phyloP scores from a whole-genome alignment of 2,888 invertebrate genomes.

The Campoplex capitator region DNA sequence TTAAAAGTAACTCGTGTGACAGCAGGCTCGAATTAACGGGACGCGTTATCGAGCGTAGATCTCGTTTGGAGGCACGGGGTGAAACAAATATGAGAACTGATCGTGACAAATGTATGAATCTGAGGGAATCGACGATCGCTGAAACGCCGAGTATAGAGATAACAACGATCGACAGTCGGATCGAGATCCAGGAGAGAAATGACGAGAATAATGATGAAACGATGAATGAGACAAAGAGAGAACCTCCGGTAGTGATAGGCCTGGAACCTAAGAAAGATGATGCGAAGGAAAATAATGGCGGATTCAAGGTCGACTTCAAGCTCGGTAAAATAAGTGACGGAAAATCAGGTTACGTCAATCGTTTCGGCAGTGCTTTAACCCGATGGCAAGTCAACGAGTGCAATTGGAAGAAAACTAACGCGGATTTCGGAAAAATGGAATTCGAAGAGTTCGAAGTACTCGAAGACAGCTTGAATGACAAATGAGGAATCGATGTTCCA shows the following conservation, averaged over 20 bases:
- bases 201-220: slow-evolving; percentile 85
- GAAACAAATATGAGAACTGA: slow-evolving; percentile 47
- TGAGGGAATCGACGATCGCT: slow-evolving; percentile 78
- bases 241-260: slow-evolving; percentile 85
- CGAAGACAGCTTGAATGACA: slow-evolving; percentile 87
- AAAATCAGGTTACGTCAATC: slow-evolving; percentile 73
- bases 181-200: slow-evolving; percentile 74
- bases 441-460: slow-evolving; percentile 93
- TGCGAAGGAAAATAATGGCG: slow-evolving; percentile 73
- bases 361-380: slow-evolving; percentile 78
- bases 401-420: slow-evolving; percentile 86
- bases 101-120: slow-evolving; percentile 67
- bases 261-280: slow-evolving; percentile 85
- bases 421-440: slow-evolving; percentile 92
- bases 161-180: slow-evolving; percentile 72
- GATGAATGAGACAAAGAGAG: slow-evolving; percentile 84
- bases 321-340: slow-evolving; percentile 79
- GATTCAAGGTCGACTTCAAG: slow-evolving; percentile 81
- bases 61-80: slow-evolving; percentile 73
- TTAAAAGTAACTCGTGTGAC: slow-evolving; percentile 95
- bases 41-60: slow-evolving; percentile 84
- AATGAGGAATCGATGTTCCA: slow-evolving; percentile 54
- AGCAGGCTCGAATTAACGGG: slow-evolving; percentile 93
- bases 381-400: slow-evolving; percentile 84
- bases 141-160: slow-evolving; percentile 83